These are phyloP conservation scores for Pungitius pungitius DNA, from an alignment of 2,113 vertebrate genomes.

Conservation along the genomic window DNA sequence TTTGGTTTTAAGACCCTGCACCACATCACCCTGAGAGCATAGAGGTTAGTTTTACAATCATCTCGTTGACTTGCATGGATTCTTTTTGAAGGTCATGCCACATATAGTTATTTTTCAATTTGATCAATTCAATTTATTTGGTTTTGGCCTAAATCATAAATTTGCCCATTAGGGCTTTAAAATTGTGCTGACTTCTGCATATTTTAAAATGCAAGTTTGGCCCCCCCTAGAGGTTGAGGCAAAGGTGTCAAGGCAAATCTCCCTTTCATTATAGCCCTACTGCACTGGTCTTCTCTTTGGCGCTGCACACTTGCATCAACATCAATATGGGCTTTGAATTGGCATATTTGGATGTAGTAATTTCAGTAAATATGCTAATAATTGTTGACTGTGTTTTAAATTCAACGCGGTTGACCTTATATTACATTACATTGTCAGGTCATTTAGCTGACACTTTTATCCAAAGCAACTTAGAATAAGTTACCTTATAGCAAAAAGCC, in stretches of 20 bases:
- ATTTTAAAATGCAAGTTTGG: conserved; percentile 33
- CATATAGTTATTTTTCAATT: neutral
- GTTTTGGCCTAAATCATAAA: no score
- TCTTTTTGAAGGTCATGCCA: neutral
- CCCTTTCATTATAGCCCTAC: conserved; percentile 18
- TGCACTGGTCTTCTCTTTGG: conserved; percentile 37
- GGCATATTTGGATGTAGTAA: conserved; percentile 30
- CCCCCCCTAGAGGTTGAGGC: conserved; percentile 60
- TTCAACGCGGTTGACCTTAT: no score
- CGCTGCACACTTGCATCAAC: conserved; percentile 33
- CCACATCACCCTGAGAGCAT: conserved; percentile 19
- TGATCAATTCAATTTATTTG: neutral
- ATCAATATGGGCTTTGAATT: conserved; percentile 42
- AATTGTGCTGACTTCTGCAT: neutral
- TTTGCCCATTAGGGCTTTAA: neutral
- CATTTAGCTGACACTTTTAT: no score
- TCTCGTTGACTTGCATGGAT: neutral
- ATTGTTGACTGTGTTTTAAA: no score
- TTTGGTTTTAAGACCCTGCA: conserved; percentile 41
- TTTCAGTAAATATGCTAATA: conserved; percentile 44
- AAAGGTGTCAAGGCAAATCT: conserved; percentile 38
- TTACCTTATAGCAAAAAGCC: conserved; percentile 32
- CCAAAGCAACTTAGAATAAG: no score
- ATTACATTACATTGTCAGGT: no score
- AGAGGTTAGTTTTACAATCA: conserved; percentile 16